Evolutionary conservation across 2,113 vertebrate species (phyloP).

Genomic region (Cricetomys ansorgei): DNA sequence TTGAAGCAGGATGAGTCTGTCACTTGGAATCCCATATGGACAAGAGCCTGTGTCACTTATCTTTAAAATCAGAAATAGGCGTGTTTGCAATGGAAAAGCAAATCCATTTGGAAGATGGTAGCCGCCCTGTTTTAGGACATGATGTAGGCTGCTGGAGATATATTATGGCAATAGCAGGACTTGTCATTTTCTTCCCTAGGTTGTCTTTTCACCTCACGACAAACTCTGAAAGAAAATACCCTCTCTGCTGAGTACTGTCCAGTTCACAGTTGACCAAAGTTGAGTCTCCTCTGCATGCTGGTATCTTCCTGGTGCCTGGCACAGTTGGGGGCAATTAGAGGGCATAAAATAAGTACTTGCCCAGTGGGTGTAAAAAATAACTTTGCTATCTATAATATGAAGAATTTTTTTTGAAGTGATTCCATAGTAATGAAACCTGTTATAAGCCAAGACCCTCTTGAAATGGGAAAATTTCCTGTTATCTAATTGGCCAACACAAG

Average conservation of each 20-base stretch:
- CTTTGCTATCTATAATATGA: not conserved
- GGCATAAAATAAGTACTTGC: not conserved
- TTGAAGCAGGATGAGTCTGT: not conserved
- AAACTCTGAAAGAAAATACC: not conserved
- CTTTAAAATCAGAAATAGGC: not conserved
- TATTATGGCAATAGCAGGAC: not conserved
- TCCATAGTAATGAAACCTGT: not conserved
- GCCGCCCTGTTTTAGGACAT: not conserved
- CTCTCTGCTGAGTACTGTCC: not conserved
- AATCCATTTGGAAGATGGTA: not conserved
- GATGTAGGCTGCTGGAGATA: not conserved
- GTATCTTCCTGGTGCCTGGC: not conserved
- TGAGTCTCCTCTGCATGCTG: not conserved
- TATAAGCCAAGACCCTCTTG: not conserved
- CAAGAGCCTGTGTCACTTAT: not conserved
- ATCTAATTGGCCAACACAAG: not conserved
- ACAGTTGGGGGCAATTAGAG: not conserved
- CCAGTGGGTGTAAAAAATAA: not conserved
- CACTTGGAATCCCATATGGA: not conserved
- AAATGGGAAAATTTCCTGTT: not conserved
- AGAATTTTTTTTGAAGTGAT: not conserved
- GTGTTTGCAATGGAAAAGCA: not conserved
- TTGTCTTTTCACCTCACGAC: not conserved
- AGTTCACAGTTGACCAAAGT: not conserved
- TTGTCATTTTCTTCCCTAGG: not conserved